Percentiles rank a stretch among this genome's conserved stretches.
Conservation (phyloP, 1,140 invertebrate species). For the Berghia stephanieae region DNA sequence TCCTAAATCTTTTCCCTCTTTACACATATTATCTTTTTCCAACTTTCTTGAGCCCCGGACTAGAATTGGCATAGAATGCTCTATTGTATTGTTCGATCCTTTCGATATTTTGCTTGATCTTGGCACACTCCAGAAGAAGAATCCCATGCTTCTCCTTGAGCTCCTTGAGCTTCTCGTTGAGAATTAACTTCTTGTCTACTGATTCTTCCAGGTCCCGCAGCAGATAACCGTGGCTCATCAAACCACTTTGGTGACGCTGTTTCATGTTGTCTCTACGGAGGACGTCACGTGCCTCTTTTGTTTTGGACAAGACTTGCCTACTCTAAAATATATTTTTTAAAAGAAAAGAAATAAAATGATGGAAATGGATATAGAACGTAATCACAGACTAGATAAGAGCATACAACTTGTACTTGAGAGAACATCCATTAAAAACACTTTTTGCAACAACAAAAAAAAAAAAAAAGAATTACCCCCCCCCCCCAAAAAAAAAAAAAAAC, state of each 20-base stretch:
- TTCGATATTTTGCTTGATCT: conserved; percentile 64
- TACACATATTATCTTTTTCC: too few relatives aligned
- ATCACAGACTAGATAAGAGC: background rate
- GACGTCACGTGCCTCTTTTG: conserved; percentile 65
- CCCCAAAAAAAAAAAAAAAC: too few relatives aligned
- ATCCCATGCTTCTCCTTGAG: conserved; percentile 64
- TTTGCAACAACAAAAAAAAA: too few relatives aligned
- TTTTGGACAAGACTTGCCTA: conserved; percentile 63
- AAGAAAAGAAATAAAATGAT: background rate
- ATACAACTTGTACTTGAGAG: background rate
- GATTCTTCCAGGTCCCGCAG: conserved; percentile 65
- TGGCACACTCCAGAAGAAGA: conserved; percentile 61
- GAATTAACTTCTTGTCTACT: conserved; percentile 60
- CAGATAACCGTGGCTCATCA: conserved; percentile 63
- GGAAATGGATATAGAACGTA: background rate
- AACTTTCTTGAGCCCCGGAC: too few relatives aligned
- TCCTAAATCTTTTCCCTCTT: too few relatives aligned
- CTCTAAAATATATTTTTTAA: conserved; percentile 59
- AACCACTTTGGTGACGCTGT: conserved; percentile 64
- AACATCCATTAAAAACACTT: background rate
- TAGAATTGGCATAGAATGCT: too few relatives aligned
- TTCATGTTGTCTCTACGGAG: conserved; percentile 64
- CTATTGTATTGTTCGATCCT: too few relatives aligned
- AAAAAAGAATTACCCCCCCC: too few relatives aligned
- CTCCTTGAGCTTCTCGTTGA: conserved; percentile 58